phyloP scores from a whole-genome alignment of 2,888 invertebrate genomes.

The Dolichomitus sp. region DNA sequence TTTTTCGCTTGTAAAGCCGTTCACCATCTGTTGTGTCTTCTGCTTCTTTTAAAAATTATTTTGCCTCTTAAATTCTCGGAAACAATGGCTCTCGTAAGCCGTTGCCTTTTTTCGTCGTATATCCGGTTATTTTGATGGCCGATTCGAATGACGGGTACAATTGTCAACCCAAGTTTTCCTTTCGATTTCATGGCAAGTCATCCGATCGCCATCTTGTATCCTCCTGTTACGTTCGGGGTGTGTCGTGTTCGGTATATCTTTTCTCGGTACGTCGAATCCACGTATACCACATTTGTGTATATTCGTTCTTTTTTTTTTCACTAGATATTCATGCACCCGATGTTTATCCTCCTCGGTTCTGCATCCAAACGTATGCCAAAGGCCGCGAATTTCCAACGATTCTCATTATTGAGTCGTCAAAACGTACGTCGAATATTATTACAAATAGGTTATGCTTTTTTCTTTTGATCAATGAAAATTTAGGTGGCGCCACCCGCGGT shows the following conservation, averaged over 20 bases:
- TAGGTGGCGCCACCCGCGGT: slow-evolving; percentile 65
- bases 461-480: slow-evolving; percentile 45
- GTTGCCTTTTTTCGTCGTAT: slow-evolving; percentile 67
- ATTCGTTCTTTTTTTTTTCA: slow-evolving; percentile 29
- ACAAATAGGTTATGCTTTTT: slow-evolving; percentile 53
- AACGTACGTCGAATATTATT: slow-evolving; percentile 64
- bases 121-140: slow-evolving; percentile 45
- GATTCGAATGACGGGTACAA: slow-evolving; percentile 2
- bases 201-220: neutral
- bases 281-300: slow-evolving; percentile 64
- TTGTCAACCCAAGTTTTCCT: neutral
- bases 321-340: slow-evolving; percentile 43
- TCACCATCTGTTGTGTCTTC: slow-evolving; percentile 64
- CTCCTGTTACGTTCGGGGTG: slow-evolving; percentile 73
- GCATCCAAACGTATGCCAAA: slow-evolving; percentile 84
- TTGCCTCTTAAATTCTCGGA: slow-evolving; percentile 67
- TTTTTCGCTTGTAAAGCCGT: slow-evolving; percentile 68
- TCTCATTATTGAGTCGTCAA: slow-evolving; percentile 64
- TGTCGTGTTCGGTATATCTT: slow-evolving; percentile 64
- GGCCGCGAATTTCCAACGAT: slow-evolving; percentile 79
- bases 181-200: slow-evolving; percentile 23
- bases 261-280: slow-evolving; percentile 67
- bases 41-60: slow-evolving; percentile 58
- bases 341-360: slow-evolving; percentile 67
- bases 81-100: slow-evolving; percentile 72